phyloP scores from a whole-genome alignment of 2,888 invertebrate genomes.

The Mylabris sibirica region DNA sequence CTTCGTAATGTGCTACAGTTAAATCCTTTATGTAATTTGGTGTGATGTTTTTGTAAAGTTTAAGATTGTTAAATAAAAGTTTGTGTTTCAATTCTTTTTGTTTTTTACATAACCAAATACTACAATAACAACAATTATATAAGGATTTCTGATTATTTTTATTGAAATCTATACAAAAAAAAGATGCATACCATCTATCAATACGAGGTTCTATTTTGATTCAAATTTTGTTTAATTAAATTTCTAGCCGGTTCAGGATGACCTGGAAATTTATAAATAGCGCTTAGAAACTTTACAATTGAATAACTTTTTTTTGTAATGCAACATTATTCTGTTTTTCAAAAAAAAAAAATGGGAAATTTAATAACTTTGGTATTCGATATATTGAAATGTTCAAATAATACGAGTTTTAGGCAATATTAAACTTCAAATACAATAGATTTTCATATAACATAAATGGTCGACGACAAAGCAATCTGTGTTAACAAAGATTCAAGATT shows the following conservation, averaged over 20 bases:
- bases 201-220: slow-evolving; percentile 46
- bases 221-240: slow-evolving; percentile 70
- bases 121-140: not conserved
- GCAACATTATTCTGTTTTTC: slow-evolving; percentile 7
- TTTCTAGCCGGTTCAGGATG: slow-evolving; percentile 64
- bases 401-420: no score
- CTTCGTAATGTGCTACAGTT: not conserved
- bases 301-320: not conserved
- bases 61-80: not conserved
- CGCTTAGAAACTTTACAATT: not conserved
- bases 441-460: no score
- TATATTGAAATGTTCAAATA: no score
- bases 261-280: slow-evolving; percentile 59
- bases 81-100: not conserved
- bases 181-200: not conserved
- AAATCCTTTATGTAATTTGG: not conserved
- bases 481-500: no score
- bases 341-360: no score
- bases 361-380: no score
- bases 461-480: no score
- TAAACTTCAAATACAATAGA: no score
- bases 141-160: not conserved
- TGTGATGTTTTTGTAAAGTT: not conserved
- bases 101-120: not conserved
- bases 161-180: not conserved